Conservation (phyloP, 2,797 vertebrate species). For the Scyliorhinus canicula region DNA sequence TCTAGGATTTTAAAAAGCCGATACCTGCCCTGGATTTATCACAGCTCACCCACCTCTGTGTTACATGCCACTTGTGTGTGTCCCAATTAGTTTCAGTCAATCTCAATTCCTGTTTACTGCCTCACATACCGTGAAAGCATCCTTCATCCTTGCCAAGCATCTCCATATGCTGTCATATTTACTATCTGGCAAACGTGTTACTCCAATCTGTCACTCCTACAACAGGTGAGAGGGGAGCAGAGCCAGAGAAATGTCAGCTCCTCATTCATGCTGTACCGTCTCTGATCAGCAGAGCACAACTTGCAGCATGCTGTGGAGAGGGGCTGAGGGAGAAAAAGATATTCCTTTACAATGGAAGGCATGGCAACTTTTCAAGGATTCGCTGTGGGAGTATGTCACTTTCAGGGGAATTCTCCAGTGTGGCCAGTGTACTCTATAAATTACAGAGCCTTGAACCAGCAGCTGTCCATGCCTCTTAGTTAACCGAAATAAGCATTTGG, state of each 20-base stretch:
- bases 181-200: background rate
- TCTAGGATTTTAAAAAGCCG: background rate
- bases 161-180: conserved; percentile 17
- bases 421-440: background rate
- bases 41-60: background rate
- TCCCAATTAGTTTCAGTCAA: background rate
- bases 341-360: background rate
- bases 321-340: background rate
- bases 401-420: background rate
- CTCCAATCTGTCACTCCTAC: conserved; percentile 13
- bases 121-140: conserved; percentile 10
- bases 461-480: background rate
- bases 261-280: background rate
- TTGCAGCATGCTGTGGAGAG: background rate
- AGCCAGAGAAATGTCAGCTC: background rate
- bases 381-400: background rate
- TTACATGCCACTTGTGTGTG: background rate
- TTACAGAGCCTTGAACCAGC: background rate
- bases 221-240: conserved; percentile 1
- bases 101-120: background rate
- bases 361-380: background rate
- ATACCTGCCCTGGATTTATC: background rate
- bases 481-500: background rate
- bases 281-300: background rate
- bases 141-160: background rate